Evolutionary conservation across 1,140 invertebrate genomes (phyloP), one percentile per base, ranked within the genome.

Genomic region (Drosophila takahashii): DNA sequence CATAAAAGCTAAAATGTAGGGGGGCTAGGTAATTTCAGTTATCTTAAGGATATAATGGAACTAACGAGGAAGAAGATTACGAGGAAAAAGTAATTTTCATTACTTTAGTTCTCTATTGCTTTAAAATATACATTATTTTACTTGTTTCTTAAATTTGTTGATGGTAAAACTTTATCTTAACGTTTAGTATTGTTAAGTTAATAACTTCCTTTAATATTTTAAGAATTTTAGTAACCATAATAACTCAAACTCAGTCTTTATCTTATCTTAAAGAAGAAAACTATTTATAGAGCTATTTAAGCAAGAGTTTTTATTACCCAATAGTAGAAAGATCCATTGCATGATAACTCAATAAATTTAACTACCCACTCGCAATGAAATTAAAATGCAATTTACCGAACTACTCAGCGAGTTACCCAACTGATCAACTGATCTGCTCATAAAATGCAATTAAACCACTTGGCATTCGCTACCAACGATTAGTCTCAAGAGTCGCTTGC

Each of bases 11-110:
- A 47, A 9, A 50, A 44, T 44, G 41, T 22, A 61, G 32, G 29
- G 29, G 37, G 37, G 32, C 41, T 58, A 41, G 75, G 70, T 70
- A 85, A 81, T 89, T 75, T 65, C 18, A 32, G 18, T 45, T 54
- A 71, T 71, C 81, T 69, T 42, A 57, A 70, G 39, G 51, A 34
- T 54, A 15, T 67, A 67, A 81, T 75, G 37, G 22, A 53, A 61
- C 72, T 74, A 74, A 75, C 37, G 44, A 36, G 39, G 41, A n/a
- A 5, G 57, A 10, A 11, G 34, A 9, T 26, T 44, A 52, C 22
- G 13, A 36, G 29, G 32, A 62, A 18, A 11, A 45, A 39, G 37
- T 15, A 4, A 2, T 32, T 27, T 27, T 10, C 18, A 52, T 41
- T 39, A 39, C 39, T 22, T n/a, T n/a, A n/a, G n/a, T n/a, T n/a